These are phyloP conservation scores for Parnassius glacialis DNA, from an alignment of 2,888 invertebrate species.

Conservation along the genomic window DNA sequence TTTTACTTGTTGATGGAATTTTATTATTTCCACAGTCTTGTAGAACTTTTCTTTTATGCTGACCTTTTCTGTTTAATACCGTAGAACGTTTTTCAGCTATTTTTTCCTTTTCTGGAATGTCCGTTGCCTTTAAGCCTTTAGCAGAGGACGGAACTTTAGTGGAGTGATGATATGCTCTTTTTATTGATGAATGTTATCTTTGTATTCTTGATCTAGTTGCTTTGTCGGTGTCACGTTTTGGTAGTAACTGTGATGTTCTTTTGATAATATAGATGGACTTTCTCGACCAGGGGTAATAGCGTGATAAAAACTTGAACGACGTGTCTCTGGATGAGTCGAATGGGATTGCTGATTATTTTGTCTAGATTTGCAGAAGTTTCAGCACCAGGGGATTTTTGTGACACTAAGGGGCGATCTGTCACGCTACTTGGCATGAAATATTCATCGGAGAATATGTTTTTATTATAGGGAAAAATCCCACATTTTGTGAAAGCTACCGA, in stretches of 20 bases:
- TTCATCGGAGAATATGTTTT: constrained; percentile 21
- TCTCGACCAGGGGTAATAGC: constrained; percentile 7
- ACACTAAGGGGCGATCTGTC: constrained; percentile 21
- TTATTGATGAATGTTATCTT: not conserved
- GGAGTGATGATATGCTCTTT: constrained; percentile 14
- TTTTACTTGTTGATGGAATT: too few species aligned
- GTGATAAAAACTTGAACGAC: constrained; percentile 12
- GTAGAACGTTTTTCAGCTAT: too few species aligned
- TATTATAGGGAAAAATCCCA: constrained; percentile 17
- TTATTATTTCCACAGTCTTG: too few species aligned
- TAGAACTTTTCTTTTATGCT: too few species aligned
- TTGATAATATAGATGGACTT: too few species aligned
- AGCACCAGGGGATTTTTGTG: constrained; percentile 3
- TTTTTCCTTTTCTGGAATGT: too few species aligned
- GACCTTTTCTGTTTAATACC: too few species aligned
- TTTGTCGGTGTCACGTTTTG: constrained; percentile 1
- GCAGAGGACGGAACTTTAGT: constrained; percentile 6
- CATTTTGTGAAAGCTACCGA: too few species aligned
- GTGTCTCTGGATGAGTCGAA: constrained; percentile 8
- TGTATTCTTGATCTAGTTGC: constrained; percentile 6
- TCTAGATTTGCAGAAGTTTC: constrained; percentile 7
- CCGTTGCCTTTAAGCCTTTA: too few species aligned
- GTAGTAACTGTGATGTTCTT: too few species aligned
- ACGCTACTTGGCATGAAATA: constrained; percentile 22
- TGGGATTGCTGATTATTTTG: constrained; percentile 8